Base-by-base conservation (phyloP, 1,140 invertebrate genomes). In the Plectus sambesii region DNA sequence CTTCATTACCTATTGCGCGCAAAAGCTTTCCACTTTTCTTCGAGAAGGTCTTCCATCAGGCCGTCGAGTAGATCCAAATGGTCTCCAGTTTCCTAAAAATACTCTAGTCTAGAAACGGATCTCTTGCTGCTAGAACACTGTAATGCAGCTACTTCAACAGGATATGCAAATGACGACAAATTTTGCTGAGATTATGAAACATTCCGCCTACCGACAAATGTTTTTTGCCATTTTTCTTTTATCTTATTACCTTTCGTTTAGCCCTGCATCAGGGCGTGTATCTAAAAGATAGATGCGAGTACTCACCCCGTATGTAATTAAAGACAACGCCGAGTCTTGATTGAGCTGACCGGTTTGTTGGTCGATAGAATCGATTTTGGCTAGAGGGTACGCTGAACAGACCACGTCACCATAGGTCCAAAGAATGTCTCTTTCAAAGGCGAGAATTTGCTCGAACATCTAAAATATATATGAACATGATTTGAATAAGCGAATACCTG, bases 271-370 rank as follows among this genome's bases (percentile, higher is more conserved):
- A n/a, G n/a, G n/a, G n/a, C n/a, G n/a, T n/a, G n/a, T n/a, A n/a
- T n/a, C n/a, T n/a, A n/a, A n/a, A n/a, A n/a, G n/a, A n/a, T n/a
- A n/a, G n/a, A n/a, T n/a, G n/a, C n/a, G n/a, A n/a, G n/a, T 69
- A n/a, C 77, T 77, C 75, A 87, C 88, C 41, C 90, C 90, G 77
- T 96, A 94, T 3, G 93, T 87, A n/a, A 97, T 87, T n/a, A 94
- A 79, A 76, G 92, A 92, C 3, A 97, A 73, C 1, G 85, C 89
- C 0, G 88, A 94, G 61, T 86, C 82, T 60, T 86, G 87, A 64
- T 86, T 88, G 5, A 97, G 88, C 38, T 82, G 79, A 19, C 92
- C 92, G 3, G 83, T 87, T 57, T 81, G 78, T 1, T 82, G 81
- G 62, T 90, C 84, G 51, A 98, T 96, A 0, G 90, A 96, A 68